phyloP scores from a whole-genome alignment of 2,797 vertebrate genomes.

The Bradypodion pumilum region DNA sequence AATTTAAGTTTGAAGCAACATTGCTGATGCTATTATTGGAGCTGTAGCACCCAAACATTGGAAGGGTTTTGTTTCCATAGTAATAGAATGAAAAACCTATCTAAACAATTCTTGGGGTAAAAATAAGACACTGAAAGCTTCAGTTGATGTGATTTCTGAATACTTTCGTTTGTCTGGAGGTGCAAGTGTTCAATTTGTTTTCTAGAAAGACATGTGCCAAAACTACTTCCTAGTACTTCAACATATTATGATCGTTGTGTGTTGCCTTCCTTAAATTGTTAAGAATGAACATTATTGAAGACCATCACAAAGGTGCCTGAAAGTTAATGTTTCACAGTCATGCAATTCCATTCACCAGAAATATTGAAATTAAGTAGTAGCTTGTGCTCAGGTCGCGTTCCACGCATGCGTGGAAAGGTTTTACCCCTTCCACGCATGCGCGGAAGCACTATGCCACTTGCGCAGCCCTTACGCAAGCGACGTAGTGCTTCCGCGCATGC shows the following conservation, averaged over 20 bases:
- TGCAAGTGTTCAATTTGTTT: neutral
- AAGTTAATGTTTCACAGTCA: neutral
- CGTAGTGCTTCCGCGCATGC: no score
- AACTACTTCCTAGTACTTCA: neutral
- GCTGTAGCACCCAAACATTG: neutral
- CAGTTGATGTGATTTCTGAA: neutral
- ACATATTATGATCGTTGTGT: neutral
- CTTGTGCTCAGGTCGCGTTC: no score
- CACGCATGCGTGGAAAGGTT: no score
- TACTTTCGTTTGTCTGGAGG: neutral
- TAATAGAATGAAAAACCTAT: neutral
- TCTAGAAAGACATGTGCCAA: neutral
- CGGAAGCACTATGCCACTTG: no score
- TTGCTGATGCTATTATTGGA: neutral
- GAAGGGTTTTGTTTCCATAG: neutral
- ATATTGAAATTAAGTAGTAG: neutral
- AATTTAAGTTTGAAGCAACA: neutral
- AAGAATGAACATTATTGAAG: neutral
- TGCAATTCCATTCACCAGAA: neutral
- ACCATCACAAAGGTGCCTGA: neutral
- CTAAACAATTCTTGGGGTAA: neutral
- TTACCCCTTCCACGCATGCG: no score
- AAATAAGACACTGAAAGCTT: neutral
- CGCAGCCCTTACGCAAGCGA: no score
- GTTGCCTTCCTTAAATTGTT: neutral